Percentiles rank a stretch among this genome's conserved stretches.
Evolutionary conservation across 2,797 vertebrate genomes (phyloP).

Genomic region (Phalloptychus januarius): DNA sequence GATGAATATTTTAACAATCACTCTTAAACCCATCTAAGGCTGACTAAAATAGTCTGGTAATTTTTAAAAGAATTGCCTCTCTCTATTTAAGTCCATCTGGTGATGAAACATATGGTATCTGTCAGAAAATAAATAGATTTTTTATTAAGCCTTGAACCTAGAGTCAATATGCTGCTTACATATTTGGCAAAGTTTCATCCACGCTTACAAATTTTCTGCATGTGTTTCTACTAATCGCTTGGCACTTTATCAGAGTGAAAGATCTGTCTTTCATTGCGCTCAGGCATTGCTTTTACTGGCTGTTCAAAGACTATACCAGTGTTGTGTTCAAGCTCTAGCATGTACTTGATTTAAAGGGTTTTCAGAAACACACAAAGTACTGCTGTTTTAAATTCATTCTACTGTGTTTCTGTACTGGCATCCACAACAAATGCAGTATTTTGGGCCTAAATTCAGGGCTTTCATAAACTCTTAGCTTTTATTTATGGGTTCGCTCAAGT

Average conservation of each 20-base stretch:
- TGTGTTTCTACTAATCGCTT: constrained; percentile 37
- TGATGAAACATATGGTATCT: constrained; percentile 11
- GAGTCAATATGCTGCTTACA: constrained; percentile 27
- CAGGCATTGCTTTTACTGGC: constrained; percentile 16
- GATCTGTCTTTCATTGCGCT: constrained; percentile 5
- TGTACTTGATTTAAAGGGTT: background rate
- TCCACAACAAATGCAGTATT: background rate
- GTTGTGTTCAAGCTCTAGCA: background rate
- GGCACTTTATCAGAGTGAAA: constrained; percentile 20
- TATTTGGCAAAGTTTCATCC: constrained; percentile 22
- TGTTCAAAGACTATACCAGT: constrained; percentile 12
- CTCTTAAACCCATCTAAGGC: background rate
- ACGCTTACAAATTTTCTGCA: constrained; percentile 24
- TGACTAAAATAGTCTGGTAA: constrained; percentile 16
- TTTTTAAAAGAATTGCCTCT: constrained; percentile 7
- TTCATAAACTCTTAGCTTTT: background rate
- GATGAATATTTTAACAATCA: background rate
- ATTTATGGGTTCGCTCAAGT: background rate
- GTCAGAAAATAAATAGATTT: constrained; percentile 16
- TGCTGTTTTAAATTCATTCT: background rate
- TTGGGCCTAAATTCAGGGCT: background rate
- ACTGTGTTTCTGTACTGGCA: background rate
- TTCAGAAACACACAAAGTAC: background rate
- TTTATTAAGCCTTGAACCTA: constrained; percentile 10
- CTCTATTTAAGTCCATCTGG: constrained; percentile 13